These are phyloP conservation scores for Erethizon dorsatum DNA, from an alignment of 2,797 vertebrate genomes.

Conservation along the genomic window DNA sequence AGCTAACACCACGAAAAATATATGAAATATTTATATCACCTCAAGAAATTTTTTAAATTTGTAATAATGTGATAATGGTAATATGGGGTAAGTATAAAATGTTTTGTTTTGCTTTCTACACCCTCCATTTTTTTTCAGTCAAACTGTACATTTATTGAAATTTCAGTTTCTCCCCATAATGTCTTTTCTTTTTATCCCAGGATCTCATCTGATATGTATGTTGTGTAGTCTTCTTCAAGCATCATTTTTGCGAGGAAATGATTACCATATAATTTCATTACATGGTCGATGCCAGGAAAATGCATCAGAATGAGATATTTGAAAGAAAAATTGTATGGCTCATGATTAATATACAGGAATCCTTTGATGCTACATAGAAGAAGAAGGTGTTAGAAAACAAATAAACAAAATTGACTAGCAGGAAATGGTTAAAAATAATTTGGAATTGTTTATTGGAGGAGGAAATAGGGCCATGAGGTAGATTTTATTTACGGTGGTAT, in stretches of 20 bases:
- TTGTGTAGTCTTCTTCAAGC: neutral
- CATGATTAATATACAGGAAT: neutral
- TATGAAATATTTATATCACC: neutral
- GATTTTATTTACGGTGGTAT: neutral
- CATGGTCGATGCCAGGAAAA: conserved; percentile 22
- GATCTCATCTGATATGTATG: neutral
- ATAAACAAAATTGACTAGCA: neutral
- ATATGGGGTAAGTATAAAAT: neutral
- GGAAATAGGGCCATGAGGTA: neutral
- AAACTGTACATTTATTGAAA: neutral
- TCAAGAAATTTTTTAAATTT: conserved; percentile 12
- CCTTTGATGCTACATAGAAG: neutral
- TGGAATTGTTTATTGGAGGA: neutral
- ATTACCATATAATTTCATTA: neutral
- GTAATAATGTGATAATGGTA: neutral
- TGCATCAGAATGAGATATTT: conserved; percentile 6
- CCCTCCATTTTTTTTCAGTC: neutral
- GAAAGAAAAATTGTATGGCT: neutral
- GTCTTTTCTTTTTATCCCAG: neutral
- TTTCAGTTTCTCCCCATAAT: neutral
- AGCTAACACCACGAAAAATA: neutral
- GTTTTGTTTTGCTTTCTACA: neutral
- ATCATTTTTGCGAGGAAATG: conserved; percentile 33
- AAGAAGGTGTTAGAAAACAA: conserved; percentile 32
- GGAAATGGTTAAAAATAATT: conserved; percentile 53